Conservation (phyloP, 2,797 vertebrate genomes). For the Parauchenoglanis punctatus region DNA sequence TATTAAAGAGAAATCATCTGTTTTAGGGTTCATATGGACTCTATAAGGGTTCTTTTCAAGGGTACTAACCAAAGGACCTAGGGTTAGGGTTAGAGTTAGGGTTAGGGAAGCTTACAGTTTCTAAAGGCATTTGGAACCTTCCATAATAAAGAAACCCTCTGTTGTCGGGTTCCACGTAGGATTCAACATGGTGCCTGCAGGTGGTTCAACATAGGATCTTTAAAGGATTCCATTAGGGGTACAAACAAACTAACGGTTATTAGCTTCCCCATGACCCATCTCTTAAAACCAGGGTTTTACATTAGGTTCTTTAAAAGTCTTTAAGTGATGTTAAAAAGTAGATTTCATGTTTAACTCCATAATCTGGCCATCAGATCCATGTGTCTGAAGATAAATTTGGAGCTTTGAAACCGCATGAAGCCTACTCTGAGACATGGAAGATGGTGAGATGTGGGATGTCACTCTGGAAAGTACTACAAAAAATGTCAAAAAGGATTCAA, state of each 20-base stretch:
- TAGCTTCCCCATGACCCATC: not conserved
- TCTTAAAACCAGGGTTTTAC: not conserved
- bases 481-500: not conserved
- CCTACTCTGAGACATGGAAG: not conserved
- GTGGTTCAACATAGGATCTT: not conserved
- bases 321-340: not conserved
- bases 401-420: not conserved
- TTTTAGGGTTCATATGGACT: not conserved
- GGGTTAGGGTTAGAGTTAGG: too few species aligned
- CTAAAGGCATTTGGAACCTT: not conserved
- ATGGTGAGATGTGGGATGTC: not conserved
- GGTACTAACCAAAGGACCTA: not conserved
- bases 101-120: not conserved
- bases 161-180: not conserved
- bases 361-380: not conserved
- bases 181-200: not conserved
- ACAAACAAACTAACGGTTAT: not conserved
- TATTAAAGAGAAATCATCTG: not conserved
- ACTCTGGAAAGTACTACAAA: not conserved
- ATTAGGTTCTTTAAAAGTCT: not conserved
- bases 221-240: not conserved
- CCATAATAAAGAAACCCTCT: not conserved
- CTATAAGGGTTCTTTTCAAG: not conserved
- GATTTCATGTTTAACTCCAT: not conserved
- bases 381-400: not conserved